phyloP scores from a whole-genome alignment of 2,113 vertebrate species.

The Theristicus caerulescens region DNA sequence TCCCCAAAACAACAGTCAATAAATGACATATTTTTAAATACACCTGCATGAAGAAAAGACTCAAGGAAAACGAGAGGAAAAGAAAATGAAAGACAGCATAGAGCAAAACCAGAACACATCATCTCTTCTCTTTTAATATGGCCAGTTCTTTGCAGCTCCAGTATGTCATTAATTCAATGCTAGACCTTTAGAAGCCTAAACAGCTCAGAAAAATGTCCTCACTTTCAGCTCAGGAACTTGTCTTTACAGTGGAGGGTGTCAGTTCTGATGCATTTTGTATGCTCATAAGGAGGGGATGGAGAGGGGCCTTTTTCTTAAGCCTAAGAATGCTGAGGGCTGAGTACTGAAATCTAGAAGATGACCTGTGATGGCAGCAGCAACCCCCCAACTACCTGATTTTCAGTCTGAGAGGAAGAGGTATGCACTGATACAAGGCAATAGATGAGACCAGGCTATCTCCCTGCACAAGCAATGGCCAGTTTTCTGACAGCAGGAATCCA shows the following conservation, averaged over 20 bases:
- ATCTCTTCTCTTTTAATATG: background rate
- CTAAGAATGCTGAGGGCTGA: background rate
- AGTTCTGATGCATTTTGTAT: background rate
- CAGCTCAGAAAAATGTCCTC: background rate
- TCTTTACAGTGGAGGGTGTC: background rate
- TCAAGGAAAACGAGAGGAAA: background rate
- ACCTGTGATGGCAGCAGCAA: background rate
- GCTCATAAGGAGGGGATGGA: background rate
- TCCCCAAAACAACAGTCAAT: background rate
- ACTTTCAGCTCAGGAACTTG: background rate
- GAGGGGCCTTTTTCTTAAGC: background rate
- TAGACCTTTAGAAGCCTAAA: background rate
- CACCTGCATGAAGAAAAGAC: background rate
- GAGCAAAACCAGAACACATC: background rate
- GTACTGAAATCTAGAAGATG: background rate
- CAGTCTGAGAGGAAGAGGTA: background rate
- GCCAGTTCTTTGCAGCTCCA: background rate
- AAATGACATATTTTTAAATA: background rate
- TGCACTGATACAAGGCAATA: background rate
- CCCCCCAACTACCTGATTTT: background rate
- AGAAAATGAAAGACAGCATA: background rate
- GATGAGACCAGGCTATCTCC: background rate
- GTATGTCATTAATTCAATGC: background rate
- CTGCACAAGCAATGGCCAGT: background rate
- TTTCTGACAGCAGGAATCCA: background rate